These are phyloP conservation scores for Rhadina sibilatrix DNA, from an alignment of 2,113 vertebrate species.

Conservation along the genomic window DNA sequence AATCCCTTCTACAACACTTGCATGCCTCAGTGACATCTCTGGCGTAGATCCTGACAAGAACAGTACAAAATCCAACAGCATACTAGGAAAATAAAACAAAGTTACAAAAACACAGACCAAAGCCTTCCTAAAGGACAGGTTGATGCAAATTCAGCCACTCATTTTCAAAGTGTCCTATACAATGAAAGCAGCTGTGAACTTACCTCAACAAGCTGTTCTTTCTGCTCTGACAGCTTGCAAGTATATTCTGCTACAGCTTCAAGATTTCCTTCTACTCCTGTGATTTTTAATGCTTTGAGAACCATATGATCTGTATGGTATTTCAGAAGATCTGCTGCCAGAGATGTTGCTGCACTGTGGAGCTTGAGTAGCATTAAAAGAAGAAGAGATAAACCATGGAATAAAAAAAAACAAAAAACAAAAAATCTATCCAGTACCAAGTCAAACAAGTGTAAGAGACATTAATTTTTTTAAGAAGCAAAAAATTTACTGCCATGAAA, in stretches of 20 bases:
- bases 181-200: constrained; percentile 12
- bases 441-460: background rate
- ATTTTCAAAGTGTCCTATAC: background rate
- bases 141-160: background rate
- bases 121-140: background rate
- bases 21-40: background rate
- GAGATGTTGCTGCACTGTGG: constrained; percentile 83
- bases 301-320: constrained; percentile 87
- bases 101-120: background rate
- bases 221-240: constrained; percentile 91
- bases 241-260: constrained; percentile 90
- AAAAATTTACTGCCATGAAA: background rate
- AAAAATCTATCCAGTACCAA: background rate
- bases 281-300: constrained; percentile 87
- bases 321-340: constrained; percentile 87
- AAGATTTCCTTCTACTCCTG: constrained; percentile 90
- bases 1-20: background rate
- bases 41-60: background rate
- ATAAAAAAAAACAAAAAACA: background rate
- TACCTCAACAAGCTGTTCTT: constrained; percentile 95
- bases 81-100: background rate
- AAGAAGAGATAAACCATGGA: background rate
- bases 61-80: background rate
- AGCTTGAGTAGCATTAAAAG: constrained; percentile 75
- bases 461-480: background rate